These are phyloP conservation scores for Melanotaenia nigrans DNA, from an alignment of 2,797 vertebrate genomes.

Conservation along the genomic window DNA sequence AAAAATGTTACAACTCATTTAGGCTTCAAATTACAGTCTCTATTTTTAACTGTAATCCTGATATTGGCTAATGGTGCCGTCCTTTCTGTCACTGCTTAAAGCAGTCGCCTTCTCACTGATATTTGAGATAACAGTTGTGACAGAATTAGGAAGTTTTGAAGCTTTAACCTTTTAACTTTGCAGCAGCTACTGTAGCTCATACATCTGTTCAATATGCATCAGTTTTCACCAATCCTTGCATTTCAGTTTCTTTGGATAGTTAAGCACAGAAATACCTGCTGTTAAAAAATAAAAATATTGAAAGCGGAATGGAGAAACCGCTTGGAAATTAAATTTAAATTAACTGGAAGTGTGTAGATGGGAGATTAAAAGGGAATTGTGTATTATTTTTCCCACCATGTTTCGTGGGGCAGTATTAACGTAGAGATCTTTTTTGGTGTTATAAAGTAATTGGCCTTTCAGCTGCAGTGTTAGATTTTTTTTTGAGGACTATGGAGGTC, in stretches of 20 bases:
- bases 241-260: conserved; percentile 52
- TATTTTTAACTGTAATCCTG: conserved; percentile 62
- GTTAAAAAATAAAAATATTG: conserved; percentile 38
- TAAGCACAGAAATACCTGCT: conserved; percentile 35
- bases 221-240: conserved; percentile 49
- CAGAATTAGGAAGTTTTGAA: conserved; percentile 64
- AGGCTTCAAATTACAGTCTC: conserved; percentile 41
- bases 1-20: conserved; percentile 42
- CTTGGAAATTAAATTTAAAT: conserved; percentile 47
- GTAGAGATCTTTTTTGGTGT: not conserved
- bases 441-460: not conserved
- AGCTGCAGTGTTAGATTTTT: conserved; percentile 1
- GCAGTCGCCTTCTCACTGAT: conserved; percentile 47
- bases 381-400: conserved; percentile 29
- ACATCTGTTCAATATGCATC: conserved; percentile 40
- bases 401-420: conserved; percentile 31
- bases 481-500: not conserved
- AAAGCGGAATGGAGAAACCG: conserved; percentile 27
- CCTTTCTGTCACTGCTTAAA: conserved; percentile 42
- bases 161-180: conserved; percentile 55
- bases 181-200: conserved; percentile 33
- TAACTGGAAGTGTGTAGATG: conserved; percentile 18
- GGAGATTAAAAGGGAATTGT: conserved; percentile 7
- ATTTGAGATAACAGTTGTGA: conserved; percentile 60
- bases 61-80: conserved; percentile 32